A percentile compares a stretch with the other conserved stretches of the same genome.
Conservation (phyloP, 1,140 invertebrate genomes). For the Drosophila nigromelanica region DNA sequence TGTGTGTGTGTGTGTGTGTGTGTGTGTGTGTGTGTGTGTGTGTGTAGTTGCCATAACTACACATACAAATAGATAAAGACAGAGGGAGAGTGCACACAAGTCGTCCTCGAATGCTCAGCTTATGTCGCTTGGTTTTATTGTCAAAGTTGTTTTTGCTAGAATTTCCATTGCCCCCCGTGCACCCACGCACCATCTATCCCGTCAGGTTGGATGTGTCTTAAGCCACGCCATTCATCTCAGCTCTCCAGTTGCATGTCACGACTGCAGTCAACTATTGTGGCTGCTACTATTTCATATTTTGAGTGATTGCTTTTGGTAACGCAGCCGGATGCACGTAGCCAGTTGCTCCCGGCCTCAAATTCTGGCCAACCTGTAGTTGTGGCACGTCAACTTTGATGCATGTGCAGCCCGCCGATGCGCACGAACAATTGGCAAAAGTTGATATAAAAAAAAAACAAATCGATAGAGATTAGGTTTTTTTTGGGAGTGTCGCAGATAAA, state of each 20-base stretch:
- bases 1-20: constrained; percentile 36
- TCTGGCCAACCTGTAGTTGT: constrained; percentile 8
- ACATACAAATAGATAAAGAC: constrained; percentile 25
- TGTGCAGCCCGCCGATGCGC: constrained; percentile 29
- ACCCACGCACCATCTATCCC: neutral
- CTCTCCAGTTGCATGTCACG: constrained; percentile 20
- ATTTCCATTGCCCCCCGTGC: constrained; percentile 45
- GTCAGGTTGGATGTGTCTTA: constrained; percentile 34
- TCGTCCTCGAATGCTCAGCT: constrained; percentile 64
- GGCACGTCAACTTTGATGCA: constrained; percentile 40
- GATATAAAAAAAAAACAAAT: constrained; percentile 7
- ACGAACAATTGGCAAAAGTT: constrained; percentile 8
- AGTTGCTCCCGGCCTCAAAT: neutral
- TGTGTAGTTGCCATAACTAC: constrained; percentile 55
- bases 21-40: constrained; percentile 35
- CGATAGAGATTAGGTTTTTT: neutral
- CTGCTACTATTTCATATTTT: constrained; percentile 74
- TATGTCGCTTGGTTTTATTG: constrained; percentile 72
- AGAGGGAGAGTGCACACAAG: constrained; percentile 8
- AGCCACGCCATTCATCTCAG: constrained; percentile 49
- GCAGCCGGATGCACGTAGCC: constrained; percentile 53
- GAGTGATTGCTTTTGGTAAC: constrained; percentile 80
- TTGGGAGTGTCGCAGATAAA: no score
- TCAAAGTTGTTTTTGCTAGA: constrained; percentile 58
- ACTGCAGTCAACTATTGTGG: constrained; percentile 72